Evolutionary conservation across 2,113 vertebrate genomes (phyloP).

Genomic region (Tetraodon nigroviridis): DNA sequence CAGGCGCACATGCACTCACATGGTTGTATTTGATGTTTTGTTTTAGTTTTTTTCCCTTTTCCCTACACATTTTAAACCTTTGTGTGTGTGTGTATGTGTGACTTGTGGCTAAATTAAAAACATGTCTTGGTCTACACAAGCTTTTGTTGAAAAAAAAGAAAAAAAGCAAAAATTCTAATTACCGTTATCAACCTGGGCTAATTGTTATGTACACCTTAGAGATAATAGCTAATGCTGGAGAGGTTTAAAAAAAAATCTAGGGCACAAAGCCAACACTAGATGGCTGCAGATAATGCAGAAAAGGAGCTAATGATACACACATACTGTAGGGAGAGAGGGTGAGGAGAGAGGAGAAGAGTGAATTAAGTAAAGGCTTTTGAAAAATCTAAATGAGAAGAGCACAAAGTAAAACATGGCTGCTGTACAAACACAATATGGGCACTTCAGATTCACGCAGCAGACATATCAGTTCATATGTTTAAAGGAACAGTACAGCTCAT

Average conservation of each 20-base stretch:
- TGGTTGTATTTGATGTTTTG: constrained; percentile 21
- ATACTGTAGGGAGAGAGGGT: constrained; percentile 41
- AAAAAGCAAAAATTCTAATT: background rate
- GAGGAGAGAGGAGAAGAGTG: constrained; percentile 16
- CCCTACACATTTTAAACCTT: constrained; percentile 4
- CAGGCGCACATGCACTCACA: background rate
- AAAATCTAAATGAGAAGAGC: constrained; percentile 11
- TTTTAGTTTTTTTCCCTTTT: constrained; percentile 29
- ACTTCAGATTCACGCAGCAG: background rate
- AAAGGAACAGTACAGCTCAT: background rate
- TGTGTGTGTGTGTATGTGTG: constrained; percentile 2
- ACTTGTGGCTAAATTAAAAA: background rate
- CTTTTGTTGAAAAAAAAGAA: constrained; percentile 7
- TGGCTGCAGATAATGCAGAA: constrained; percentile 81
- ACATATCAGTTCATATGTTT: background rate
- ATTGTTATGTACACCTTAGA: too few species aligned
- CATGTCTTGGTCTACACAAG: background rate
- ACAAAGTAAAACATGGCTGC: background rate
- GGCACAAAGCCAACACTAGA: constrained; percentile 78
- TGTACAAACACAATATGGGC: constrained; percentile 1
- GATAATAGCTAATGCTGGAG: constrained; percentile 30
- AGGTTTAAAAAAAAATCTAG: constrained; percentile 62
- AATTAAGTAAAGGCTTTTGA: constrained; percentile 9
- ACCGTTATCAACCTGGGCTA: background rate
- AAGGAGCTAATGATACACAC: constrained; percentile 69